phyloP scores from a whole-genome alignment of 2,888 invertebrate genomes.

The Pyralis farinalis region DNA sequence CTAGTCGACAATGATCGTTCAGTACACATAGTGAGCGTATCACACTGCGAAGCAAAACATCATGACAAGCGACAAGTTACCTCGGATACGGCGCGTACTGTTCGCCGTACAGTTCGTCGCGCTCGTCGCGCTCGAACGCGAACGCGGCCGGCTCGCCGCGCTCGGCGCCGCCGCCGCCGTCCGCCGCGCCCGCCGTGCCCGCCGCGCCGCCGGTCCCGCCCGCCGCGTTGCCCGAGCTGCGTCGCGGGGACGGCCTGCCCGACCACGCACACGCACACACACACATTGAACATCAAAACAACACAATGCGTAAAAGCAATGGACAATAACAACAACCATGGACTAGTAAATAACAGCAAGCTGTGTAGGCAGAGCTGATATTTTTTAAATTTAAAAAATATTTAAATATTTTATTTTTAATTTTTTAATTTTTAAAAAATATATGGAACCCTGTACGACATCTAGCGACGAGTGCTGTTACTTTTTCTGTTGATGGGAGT shows the following conservation, averaged over 20 bases:
- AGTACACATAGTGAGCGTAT: no score
- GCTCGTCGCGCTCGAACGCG: slow-evolving; percentile 42
- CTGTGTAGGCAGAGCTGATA: no score
- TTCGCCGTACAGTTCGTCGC: slow-evolving; percentile 51
- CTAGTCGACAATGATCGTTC: no score
- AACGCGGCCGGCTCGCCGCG: slow-evolving; percentile 16
- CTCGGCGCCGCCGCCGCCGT: slow-evolving; percentile 17
- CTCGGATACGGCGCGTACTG: slow-evolving; percentile 65
- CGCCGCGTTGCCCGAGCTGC: slow-evolving; percentile 23
- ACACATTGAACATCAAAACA: slow-evolving; percentile 20
- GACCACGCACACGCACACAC: slow-evolving; percentile 20
- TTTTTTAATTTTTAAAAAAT: no score
- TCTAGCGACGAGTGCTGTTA: no score
- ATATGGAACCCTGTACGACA: no score
- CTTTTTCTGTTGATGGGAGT: no score
- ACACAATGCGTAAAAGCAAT: slow-evolving; percentile 15
- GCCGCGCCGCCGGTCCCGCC: slow-evolving; percentile 27
- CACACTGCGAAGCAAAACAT: not conserved
- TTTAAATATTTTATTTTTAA: no score
- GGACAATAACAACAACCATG: slow-evolving; percentile 4
- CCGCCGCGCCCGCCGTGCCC: slow-evolving; percentile 16
- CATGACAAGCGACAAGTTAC: slow-evolving; percentile 25
- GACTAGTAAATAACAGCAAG: no score
- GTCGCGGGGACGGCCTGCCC: slow-evolving; percentile 55
- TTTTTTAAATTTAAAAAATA: no score